Conservation (phyloP, 2,888 invertebrate species). For the Phania funesta region DNA sequence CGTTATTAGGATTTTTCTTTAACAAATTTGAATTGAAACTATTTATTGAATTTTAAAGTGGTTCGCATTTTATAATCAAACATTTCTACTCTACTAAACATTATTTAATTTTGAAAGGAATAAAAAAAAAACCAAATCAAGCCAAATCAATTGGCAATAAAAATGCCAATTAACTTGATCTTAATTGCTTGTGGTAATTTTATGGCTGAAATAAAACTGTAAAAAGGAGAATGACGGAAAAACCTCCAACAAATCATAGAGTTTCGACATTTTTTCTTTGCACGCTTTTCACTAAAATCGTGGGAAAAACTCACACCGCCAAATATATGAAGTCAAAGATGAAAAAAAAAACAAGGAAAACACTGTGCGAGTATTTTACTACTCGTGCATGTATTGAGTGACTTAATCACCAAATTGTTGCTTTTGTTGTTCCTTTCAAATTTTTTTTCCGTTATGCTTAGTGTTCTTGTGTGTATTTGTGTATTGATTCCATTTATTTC, state of each 20-base stretch:
- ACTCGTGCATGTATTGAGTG: not conserved
- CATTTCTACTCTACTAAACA: too few relatives aligned
- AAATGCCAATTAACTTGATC: slow-evolving; percentile 75
- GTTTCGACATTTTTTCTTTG: not conserved
- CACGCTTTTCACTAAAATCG: not conserved
- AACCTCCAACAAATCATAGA: not conserved
- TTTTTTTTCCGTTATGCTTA: not conserved
- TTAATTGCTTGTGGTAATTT: slow-evolving; percentile 45
- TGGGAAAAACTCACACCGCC: not conserved
- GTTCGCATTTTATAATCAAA: too few relatives aligned
- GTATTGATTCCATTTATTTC: not conserved
- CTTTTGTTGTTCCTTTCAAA: slow-evolving; percentile 6
- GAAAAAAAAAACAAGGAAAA: not conserved
- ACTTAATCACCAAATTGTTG: slow-evolving; percentile 22
- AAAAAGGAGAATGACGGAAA: not conserved
- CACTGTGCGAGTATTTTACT: too few relatives aligned
- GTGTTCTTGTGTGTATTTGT: not conserved
- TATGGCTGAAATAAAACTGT: not conserved
- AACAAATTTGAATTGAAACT: too few relatives aligned
- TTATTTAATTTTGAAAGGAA: not conserved
- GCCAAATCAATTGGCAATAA: slow-evolving; percentile 76
- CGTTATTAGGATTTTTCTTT: too few relatives aligned
- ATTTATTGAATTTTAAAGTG: too few relatives aligned
- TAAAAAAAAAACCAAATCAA: slow-evolving; percentile 68
- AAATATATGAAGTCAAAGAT: not conserved